Conservation (phyloP, 2,888 invertebrate genomes). For the Meganola albula region DNA sequence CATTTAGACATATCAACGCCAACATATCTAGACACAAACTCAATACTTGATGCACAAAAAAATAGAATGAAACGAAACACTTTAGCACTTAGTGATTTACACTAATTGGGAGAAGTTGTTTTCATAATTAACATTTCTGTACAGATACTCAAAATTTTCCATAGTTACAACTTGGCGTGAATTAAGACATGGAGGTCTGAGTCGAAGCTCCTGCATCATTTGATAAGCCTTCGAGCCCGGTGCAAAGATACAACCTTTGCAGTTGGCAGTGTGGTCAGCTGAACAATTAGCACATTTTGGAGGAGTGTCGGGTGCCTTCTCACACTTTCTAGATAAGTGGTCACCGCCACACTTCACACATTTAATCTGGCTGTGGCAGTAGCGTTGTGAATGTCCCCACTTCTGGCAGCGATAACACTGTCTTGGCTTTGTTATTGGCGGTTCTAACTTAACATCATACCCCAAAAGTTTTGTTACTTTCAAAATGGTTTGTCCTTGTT, state of each 20-base stretch:
- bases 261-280: constrained; percentile 47
- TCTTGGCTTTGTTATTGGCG: constrained; percentile 35
- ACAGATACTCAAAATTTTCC: constrained; percentile 15
- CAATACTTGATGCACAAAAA: no score
- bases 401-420: constrained; percentile 63
- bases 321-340: constrained; percentile 48
- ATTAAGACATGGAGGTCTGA: constrained; percentile 4
- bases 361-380: constrained; percentile 44
- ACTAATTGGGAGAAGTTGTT: no score
- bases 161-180: constrained; percentile 17
- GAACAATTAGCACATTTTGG: constrained; percentile 56
- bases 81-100: no score
- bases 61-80: no score
- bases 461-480: constrained; percentile 37
- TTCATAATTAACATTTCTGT: constrained; percentile 16
- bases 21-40: no score
- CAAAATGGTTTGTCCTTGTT: constrained; percentile 37
- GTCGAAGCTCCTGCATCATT: constrained; percentile 13
- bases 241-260: constrained; percentile 36
- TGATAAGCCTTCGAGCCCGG: constrained; percentile 30
- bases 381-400: constrained; percentile 59
- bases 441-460: constrained; percentile 43
- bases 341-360: constrained; percentile 61
- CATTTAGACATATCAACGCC: no score
- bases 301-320: constrained; percentile 28